Evolutionary conservation across 2,113 vertebrate species (phyloP), one percentile per base, ranked within the genome.

Genomic region (Chloroceryle aenea): DNA sequence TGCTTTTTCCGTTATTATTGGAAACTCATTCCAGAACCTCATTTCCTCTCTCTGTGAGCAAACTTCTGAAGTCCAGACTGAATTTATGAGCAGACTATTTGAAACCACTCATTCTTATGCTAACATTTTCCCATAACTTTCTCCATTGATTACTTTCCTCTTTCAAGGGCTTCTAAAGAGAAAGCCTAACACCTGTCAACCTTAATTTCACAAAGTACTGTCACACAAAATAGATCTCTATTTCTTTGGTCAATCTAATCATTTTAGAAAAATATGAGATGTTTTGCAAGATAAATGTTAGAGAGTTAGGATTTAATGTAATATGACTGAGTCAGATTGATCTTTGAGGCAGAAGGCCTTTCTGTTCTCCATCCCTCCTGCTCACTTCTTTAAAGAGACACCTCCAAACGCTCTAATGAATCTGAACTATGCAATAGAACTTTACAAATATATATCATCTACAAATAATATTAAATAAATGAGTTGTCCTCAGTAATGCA

Each of bases 31-130:
- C 42, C 93, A 89, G 79, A 77, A 71, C 42, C 68, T 95, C 73
- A 93, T 96, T 92, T 95, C 77, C 93, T 94, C 89, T 94, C 45
- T 92, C 86, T 78, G 64, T 92, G 89, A 96, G 87, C 84, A 95
- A 92, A 90, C 89, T 94, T 58, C 66, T 78, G 32, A 85, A 92
- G 86, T 92, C 91, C 80, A 91, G 69, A 40, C 3, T 25, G 89
- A 95, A 96, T 95, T 95, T 91, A 92, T 95, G 91, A 95, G 68
- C 71, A 96, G 61, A 26, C 56, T 85, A 63, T 87, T 92, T 81
- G 84, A 95, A 89, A 80, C 64, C 32, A 64, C n/a, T 89, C 43
- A 40, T 84, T 95, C 93, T 95, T 95, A 92, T 85, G 73, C 76
- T 95, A 96, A 95, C 80, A 89, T 94, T 94, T 91, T 73, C 89